Base-by-base conservation (phyloP, 2,113 vertebrate species). In the Chroicocephalus ridibundus region DNA sequence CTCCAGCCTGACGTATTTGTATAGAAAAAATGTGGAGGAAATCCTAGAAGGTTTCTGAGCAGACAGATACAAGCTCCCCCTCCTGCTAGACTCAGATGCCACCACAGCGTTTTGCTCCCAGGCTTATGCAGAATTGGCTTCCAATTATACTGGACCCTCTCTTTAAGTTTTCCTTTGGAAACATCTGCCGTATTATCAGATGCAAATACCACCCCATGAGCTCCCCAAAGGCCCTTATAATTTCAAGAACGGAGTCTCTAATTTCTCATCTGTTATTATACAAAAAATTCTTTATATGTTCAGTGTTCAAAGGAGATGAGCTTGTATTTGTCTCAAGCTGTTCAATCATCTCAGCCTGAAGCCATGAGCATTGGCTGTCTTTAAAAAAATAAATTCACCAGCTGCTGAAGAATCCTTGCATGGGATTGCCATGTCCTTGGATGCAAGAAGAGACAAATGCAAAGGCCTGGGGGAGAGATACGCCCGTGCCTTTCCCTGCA, bases 221-320 rank as follows among this genome's bases (percentile, higher is more conserved):
- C 27, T 11, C 49, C 65, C 72, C 34, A n/a, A 74, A 61, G 60
- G 21, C 60, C 40, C 38, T 29, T 13, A 10, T 4, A 51, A 65
- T 26, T 46, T 24, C 5, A 15, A 71, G 31, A 68, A 34, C 11
- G 0, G 20, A 49, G 38, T 49, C 5, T 91, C 27, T 69, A 5
- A 49, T 65, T 85, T 47, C 76, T 57, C n/a, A 2, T 15, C 72
- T 22, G 9, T 44, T 68, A 8, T 0, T 13, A 29, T 27, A 42
- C 3, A 31, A 58, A 57, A 70, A 14, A 42, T 13, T 32, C 7
- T 88, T 76, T 27, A 4, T 62, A 27, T 1, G 0, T 16, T 1
- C 40, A 24, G 1, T 3, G 12, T 32, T 76, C 57, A 44, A 65
- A 65, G 34, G 61, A 25, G 83, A 36, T 0, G 7, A 58, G 55